phyloP scores from a whole-genome alignment of 2,797 vertebrate species.

The Anguilla megastoma region DNA sequence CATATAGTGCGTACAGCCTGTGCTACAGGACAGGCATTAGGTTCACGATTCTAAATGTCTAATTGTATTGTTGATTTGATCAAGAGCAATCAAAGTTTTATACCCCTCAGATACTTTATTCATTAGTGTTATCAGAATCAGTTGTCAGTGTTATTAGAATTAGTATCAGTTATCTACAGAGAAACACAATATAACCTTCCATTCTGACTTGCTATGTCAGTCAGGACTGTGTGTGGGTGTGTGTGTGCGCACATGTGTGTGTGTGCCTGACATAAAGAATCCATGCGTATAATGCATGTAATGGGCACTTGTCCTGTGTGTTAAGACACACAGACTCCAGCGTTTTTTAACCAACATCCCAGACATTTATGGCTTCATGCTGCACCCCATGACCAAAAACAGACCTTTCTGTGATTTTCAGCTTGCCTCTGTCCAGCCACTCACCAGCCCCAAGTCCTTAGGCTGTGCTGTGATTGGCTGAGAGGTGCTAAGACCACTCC shows the following conservation, averaged over 20 bases:
- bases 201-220: no score
- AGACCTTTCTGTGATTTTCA: conserved; percentile 31
- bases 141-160: no score
- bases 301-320: not conserved
- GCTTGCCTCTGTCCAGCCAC: not conserved
- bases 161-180: no score
- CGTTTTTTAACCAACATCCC: not conserved
- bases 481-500: conserved; percentile 20
- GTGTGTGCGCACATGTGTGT: no score
- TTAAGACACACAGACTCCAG: not conserved
- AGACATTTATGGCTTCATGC: conserved; percentile 38
- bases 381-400: conserved; percentile 46
- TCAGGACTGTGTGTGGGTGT: no score
- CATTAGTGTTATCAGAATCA: no score
- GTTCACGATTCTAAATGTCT: not conserved
- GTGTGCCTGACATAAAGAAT: not conserved
- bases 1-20: not conserved
- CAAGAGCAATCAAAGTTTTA: not conserved
- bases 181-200: no score
- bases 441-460: not conserved
- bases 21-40: not conserved
- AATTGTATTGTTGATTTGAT: not conserved
- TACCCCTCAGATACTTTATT: not conserved
- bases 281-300: not conserved
- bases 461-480: conserved; percentile 9